Evolutionary conservation across 2,888 invertebrate species (phyloP).

Genomic region (Noctua comes): DNA sequence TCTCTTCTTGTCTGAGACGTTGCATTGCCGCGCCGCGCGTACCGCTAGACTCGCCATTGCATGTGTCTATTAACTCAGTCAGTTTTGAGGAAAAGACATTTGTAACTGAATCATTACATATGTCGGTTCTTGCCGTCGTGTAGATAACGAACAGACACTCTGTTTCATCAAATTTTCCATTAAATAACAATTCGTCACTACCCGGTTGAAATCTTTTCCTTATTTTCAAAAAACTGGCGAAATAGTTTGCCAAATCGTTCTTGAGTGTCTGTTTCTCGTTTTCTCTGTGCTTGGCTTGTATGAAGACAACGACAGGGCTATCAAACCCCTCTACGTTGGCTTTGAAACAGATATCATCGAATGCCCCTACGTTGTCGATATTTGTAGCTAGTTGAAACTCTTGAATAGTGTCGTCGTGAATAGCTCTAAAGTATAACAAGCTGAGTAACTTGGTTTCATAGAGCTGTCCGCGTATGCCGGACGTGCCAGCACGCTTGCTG

Average conservation of each 20-base stretch:
- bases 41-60: background rate
- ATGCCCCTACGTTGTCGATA: conserved; percentile 48
- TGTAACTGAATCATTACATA: background rate
- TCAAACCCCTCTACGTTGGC: conserved; percentile 27
- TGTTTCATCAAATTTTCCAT: conserved; percentile 14
- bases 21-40: conserved; percentile 6
- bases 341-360: conserved; percentile 62
- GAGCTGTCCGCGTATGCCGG: conserved; percentile 48
- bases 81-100: conserved; percentile 8
- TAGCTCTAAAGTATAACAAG: conserved; percentile 50
- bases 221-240: conserved; percentile 46
- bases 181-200: conserved; percentile 25
- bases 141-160: conserved; percentile 41
- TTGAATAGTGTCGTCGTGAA: conserved; percentile 38
- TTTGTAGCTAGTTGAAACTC: conserved; percentile 61
- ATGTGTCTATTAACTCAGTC: conserved; percentile 46
- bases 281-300: conserved; percentile 60
- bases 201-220: conserved; percentile 25
- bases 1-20: conserved; percentile 1
- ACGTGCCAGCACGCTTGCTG: background rate
- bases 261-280: conserved; percentile 20
- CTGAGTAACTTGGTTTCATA: conserved; percentile 62
- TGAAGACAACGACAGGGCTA: conserved; percentile 34
- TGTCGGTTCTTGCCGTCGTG: conserved; percentile 44
- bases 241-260: conserved; percentile 42